A percentile compares a stretch with the other conserved stretches of the same genome.
Conservation (phyloP, 1,140 invertebrate genomes). For the Drosophila elegans region DNA sequence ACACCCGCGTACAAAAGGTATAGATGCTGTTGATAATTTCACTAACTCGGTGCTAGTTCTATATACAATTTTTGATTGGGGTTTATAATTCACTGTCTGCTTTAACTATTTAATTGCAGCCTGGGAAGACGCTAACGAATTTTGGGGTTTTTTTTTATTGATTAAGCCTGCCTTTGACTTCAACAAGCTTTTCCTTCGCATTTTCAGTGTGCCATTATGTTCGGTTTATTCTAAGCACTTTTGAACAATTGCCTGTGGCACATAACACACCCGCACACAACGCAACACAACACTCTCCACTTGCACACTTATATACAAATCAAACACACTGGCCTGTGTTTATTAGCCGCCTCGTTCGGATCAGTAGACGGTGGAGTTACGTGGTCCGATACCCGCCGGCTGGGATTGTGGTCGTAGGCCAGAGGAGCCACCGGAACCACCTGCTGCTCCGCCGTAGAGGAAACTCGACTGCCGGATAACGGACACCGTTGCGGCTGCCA, state of each 20-base stretch:
- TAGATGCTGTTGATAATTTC: conserved; percentile 50
- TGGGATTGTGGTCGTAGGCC: conserved; percentile 61
- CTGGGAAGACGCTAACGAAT: conserved; percentile 45
- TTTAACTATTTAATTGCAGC: conserved; percentile 15
- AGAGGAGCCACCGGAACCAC: conserved; percentile 18
- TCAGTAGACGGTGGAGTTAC: conserved; percentile 70
- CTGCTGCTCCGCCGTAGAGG: conserved; percentile 67
- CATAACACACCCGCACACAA: conserved; percentile 16
- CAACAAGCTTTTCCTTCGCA: conserved; percentile 1
- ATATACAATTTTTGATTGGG: conserved; percentile 50
- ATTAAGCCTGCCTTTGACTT: background rate
- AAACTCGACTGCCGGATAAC: conserved; percentile 82
- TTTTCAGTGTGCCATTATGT: conserved; percentile 27
- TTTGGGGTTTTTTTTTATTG: background rate
- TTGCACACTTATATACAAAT: conserved; percentile 53
- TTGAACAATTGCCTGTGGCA: conserved; percentile 19
- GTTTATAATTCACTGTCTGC: background rate
- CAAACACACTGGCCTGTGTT: conserved; percentile 4
- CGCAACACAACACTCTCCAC: conserved; percentile 8
- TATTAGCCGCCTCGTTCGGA: background rate
- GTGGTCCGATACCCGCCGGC: conserved; percentile 46
- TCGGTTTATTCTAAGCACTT: conserved; percentile 39
- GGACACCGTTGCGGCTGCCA: conserved; percentile 78
- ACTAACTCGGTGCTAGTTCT: conserved; percentile 62
- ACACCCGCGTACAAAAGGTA: conserved; percentile 41